phyloP scores from a whole-genome alignment of 2,113 vertebrate species.

The Siphamia tubifer region DNA sequence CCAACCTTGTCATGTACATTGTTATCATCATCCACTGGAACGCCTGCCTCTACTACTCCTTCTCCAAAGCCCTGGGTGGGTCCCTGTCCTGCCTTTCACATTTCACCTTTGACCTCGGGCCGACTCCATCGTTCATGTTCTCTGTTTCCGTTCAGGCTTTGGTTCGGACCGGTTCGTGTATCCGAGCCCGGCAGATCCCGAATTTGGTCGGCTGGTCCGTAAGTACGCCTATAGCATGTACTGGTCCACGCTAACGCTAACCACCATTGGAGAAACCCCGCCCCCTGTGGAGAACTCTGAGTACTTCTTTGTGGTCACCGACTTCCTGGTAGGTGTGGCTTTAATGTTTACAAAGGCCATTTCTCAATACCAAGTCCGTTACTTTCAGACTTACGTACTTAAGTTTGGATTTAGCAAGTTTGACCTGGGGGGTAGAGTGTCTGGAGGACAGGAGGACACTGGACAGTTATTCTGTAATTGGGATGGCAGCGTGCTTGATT shows the following conservation, averaged over 20 bases:
- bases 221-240: conserved; percentile 98
- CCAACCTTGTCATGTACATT: conserved; percentile 98
- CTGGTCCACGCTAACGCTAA: conserved; percentile 97
- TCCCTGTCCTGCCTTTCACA: neutral
- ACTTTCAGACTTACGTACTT: no score
- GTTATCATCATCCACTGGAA: conserved; percentile 99
- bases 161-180: conserved; percentile 91
- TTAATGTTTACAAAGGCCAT: no score
- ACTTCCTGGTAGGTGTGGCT: conserved; percentile 90
- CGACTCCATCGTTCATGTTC: no score
- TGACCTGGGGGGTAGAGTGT: no score
- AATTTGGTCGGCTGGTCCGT: conserved; percentile 90
- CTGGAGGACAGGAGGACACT: no score
- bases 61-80: conserved; percentile 92
- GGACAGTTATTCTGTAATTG: no score
- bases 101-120: no score
- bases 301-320: conserved; percentile 93
- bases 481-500: no score
- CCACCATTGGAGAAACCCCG: conserved; percentile 96
- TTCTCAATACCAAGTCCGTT: no score
- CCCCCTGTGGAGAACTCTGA: conserved; percentile 92
- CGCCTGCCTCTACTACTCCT: conserved; percentile 93
- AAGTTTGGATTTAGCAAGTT: no score
- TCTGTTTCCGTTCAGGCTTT: conserved; percentile 75
- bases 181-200: conserved; percentile 85